Base-by-base conservation (phyloP, 2,113 vertebrate genomes). In the Triplophysa siluroides region DNA sequence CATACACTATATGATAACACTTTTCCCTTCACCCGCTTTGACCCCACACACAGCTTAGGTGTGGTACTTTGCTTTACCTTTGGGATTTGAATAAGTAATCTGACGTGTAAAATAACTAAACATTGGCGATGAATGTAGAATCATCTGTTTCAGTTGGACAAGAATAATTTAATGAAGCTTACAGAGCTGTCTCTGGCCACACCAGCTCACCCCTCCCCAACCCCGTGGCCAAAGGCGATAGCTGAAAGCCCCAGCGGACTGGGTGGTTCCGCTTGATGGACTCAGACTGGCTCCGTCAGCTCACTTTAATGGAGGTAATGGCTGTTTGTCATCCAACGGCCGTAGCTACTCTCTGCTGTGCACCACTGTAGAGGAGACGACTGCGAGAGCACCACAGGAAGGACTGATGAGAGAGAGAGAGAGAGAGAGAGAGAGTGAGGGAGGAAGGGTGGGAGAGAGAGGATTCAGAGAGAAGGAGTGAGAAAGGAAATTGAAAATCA, bases 401-500 rank as follows among this genome's bases (percentile, higher is more conserved):
- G 86, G 78, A 79, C 72, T 63, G 54, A 54, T 19, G 58, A 72
- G 73, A 50, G 67, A 66, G 73, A 45, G 78, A 13, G 69, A 19
- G 87, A 85, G 78, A 83, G 78, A 79, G 86, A 79, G 84, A 68
- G 83, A 74, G 67, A 80, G 74, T 70, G 81, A 80, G 81, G 56
- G 61, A 83, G 84, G 88, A 83, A 88, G 85, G 85, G 38, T 80
- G 79, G 84, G 88, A 90, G 86, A 80, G 84, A 83, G 81, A 76
- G 79, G 67, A 80, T 43, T 83, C 66, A 73, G 73, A 64, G 64
- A 76, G 74, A 67, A 58, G 67, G 67, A 69, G 41, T 52, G 76
- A 29, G 54, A 72, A 54, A 62, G 81, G 90, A 86, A 89, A 84
- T 85, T 84, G 74, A 88, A 86, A 80, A 92, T 87, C 88, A 70